Evolutionary conservation across 2,888 invertebrate genomes (phyloP), one percentile per base, ranked within the genome.

Genomic region (Sinodicranocentrus sp.): DNA sequence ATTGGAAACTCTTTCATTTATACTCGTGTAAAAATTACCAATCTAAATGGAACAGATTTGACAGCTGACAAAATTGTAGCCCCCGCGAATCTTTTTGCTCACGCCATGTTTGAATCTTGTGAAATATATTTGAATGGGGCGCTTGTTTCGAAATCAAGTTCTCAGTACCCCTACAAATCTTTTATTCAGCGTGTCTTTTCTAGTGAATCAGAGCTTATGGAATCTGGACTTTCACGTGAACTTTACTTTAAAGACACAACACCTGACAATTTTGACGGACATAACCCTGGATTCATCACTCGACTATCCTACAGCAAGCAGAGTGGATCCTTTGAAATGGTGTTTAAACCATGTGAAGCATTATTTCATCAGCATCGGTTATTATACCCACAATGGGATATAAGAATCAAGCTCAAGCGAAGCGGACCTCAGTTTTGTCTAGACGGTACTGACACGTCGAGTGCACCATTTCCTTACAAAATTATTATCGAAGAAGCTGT

Each of bases 321-420:
- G 1, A n/a, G 17, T n/a, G 17, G 57, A 39, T 1, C 6, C 13
- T 57, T 77, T 43, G 77, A 77, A 43, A 3, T 68, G 5, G 23
- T 77, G 17, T 54, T 25, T 0, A 54, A n/a, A 26, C 68, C 68
- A 17, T 15, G 15, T n/a, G 67, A 68, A 17, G 19, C 2, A 0
- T 0, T 77, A 0, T 68, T 77, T 43, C 33, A 68, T 13, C 77
- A 77, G 33, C 23, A 23, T 5, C 48, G 59, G 0, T 43, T 77
- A 0, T 1, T 77, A 2, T 8, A 13, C 3, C 68, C 52, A 17
- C 10, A 33, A 0, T 3, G 1, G 0, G 77, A 77, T 23, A 2
- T 77, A 1, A 21, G 26, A 13, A 3, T 77, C 0, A 6, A 25
- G 3, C 25, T 77, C 0, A 13, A 65, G 17, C 6, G 68, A 43